Percentiles rank a stretch among this genome's conserved stretches.
Evolutionary conservation across 2,888 invertebrate genomes (phyloP).

Genomic region (Andrena bucephala): DNA sequence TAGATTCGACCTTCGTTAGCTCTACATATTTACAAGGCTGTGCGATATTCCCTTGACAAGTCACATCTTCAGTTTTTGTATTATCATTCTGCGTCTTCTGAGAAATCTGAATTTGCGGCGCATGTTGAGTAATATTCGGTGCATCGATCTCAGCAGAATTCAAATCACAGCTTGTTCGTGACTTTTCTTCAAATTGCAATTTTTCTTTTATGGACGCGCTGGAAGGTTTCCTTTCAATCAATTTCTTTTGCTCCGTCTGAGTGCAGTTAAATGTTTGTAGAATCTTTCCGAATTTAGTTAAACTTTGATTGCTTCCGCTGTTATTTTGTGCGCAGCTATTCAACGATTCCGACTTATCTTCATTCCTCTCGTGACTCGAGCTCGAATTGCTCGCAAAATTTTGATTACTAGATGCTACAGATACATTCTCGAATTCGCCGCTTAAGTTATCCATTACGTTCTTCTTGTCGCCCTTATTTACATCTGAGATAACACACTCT

Average conservation of each 20-base stretch:
- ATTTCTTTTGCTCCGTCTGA: conserved; percentile 44
- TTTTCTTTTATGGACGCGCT: conserved; percentile 24
- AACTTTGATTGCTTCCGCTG: conserved; percentile 64
- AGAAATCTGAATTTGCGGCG: conserved; percentile 41
- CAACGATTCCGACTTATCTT: conserved; percentile 73
- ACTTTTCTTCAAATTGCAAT: conserved; percentile 12
- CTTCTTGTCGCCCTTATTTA: conserved; percentile 42
- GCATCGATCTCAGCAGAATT: conserved; percentile 43
- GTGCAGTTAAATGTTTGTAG: conserved; percentile 55
- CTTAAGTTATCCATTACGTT: conserved; percentile 20
- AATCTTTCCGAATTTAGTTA: conserved; percentile 67
- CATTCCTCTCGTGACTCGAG: conserved; percentile 64
- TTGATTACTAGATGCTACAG: conserved; percentile 9
- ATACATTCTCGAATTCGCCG: conserved; percentile 22
- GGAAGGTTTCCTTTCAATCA: conserved; percentile 58
- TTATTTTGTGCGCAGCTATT: conserved; percentile 70
- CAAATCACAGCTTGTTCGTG: conserved; percentile 17
- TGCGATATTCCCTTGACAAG: conserved; percentile 29
- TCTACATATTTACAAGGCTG: conserved; percentile 65
- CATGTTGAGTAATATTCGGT: conserved; percentile 48
- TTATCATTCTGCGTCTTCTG: conserved; percentile 45
- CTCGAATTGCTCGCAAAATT: conserved; percentile 27
- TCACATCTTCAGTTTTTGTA: conserved; percentile 26
- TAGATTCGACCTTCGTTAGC: conserved; percentile 64
- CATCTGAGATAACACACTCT: conserved; percentile 57